Evolutionary conservation across 2,113 vertebrate species (phyloP), one percentile per base, ranked within the genome.

Genomic region (Aplodontia rufa): DNA sequence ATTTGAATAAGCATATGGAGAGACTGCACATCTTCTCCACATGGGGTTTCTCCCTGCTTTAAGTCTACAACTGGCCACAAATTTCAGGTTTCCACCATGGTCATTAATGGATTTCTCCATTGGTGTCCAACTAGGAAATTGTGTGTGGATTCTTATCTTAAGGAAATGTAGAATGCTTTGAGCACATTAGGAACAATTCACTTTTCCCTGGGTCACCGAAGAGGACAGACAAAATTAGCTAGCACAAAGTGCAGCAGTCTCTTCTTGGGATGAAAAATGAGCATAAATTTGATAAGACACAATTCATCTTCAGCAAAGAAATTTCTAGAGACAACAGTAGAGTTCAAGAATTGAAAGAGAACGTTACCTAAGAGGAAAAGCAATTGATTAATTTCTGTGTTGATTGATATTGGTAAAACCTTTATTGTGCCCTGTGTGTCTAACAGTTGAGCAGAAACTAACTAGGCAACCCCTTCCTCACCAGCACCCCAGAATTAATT

Each of bases 161-260:
- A 53, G 35, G 32, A 96, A 97, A 95, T 93, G 12, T 91, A 30
- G 51, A 62, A 75, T 87, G 37, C 68, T 80, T 78, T 75, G 71
- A 93, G 28, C 37, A 85, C 30, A 78, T 88, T 78, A 81, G 69
- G 87, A 87, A 90, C 24, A 40, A 35, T 68, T 69, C 11, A 35
- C n/a, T 72, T 80, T 88, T 69, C 40, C 37, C 45, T 76, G 68
- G 37, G 22, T 84, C 92, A 81, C 68, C 80, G 17, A 8, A 66
- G 64, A 96, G 28, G 24, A 86, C 42, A 68, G 74, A 74, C 37
- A 89, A 28, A 24, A 42, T 68, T 47, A 78, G 9, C 32, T 42
- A 58, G 24, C 8, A 22, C 17, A 68, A 94, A 72, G 45, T 82
- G 3, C 5, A 82, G 40, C 53, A 51, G n/a, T 51, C 28, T 62